Conservation (phyloP, 2,888 invertebrate species). For the Aproaerema taeniolella region DNA sequence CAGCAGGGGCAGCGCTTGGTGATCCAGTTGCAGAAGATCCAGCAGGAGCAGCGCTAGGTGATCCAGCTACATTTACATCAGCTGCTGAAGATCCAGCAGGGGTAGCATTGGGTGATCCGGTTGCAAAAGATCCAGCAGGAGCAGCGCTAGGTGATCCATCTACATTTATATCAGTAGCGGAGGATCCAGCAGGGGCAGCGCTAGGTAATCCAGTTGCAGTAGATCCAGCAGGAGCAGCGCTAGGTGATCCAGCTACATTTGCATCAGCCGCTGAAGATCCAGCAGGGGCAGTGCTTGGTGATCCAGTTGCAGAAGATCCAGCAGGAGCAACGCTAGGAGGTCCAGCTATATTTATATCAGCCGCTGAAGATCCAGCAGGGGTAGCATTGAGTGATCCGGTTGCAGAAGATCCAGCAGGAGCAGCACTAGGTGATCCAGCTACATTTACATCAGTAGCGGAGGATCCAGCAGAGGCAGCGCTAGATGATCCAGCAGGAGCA, state of each 20-base stretch:
- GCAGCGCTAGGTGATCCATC: not conserved
- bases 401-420: not conserved
- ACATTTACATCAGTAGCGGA: slow-evolving; percentile 1
- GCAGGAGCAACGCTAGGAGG: not conserved
- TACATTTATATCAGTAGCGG: too few species aligned
- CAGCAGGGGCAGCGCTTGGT: not conserved
- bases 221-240: not conserved
- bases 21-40: too few species aligned
- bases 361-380: not conserved
- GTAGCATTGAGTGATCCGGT: not conserved
- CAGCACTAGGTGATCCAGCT: not conserved
- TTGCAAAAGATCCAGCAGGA: slow-evolving; percentile 6
- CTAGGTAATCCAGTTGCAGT: not conserved
- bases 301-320: slow-evolving; percentile 1
- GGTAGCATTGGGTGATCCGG: slow-evolving; percentile 18
- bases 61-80: not conserved
- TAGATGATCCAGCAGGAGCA: slow-evolving; percentile 1
- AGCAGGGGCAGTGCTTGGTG: slow-evolving; percentile 7
- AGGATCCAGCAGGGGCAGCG: slow-evolving; percentile 9
- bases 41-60: slow-evolving; percentile 1
- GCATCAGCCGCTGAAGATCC: not conserved
- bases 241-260: not conserved
- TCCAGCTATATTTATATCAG: not conserved
- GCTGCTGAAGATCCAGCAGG: not conserved
- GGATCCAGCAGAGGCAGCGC: not conserved